phyloP scores from a whole-genome alignment of 2,113 vertebrate genomes.

The Otus sunia region DNA sequence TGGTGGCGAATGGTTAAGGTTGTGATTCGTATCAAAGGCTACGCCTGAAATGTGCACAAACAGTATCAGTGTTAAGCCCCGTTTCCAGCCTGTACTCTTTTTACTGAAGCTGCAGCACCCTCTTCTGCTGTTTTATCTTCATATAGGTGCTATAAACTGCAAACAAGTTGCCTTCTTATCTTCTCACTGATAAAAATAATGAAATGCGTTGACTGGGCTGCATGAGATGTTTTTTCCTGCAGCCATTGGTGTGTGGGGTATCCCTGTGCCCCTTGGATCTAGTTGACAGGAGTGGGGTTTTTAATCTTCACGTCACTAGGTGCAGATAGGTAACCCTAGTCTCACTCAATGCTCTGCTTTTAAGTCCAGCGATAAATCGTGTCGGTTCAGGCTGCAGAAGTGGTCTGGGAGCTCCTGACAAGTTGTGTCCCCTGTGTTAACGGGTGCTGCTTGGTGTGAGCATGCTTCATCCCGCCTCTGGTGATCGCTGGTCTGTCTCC shows the following conservation, averaged over 20 bases:
- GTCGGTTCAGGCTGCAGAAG: not conserved
- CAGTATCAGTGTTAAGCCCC: not conserved
- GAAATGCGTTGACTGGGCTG: not conserved
- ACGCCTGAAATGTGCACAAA: not conserved
- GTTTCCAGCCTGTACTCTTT: not conserved
- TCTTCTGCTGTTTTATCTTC: not conserved
- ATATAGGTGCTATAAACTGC: not conserved
- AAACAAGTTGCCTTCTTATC: not conserved
- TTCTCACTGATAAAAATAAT: not conserved
- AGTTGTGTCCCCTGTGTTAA: not conserved
- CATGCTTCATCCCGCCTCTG: not conserved
- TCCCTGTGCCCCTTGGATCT: not conserved
- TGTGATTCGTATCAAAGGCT: not conserved
- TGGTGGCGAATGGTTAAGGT: not conserved
- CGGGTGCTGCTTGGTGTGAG: accelerated
- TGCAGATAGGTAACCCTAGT: not conserved
- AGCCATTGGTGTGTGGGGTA: not conserved
- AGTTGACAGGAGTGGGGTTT: not conserved
- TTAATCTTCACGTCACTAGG: not conserved
- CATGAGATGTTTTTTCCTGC: not conserved
- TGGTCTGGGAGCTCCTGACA: not conserved
- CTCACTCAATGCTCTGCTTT: not conserved
- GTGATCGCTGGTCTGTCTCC: not conserved
- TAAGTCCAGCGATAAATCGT: not conserved
- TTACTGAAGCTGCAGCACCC: not conserved